Evolutionary conservation across 2,113 vertebrate genomes (phyloP).

Genomic region (Platichthys flesus): DNA sequence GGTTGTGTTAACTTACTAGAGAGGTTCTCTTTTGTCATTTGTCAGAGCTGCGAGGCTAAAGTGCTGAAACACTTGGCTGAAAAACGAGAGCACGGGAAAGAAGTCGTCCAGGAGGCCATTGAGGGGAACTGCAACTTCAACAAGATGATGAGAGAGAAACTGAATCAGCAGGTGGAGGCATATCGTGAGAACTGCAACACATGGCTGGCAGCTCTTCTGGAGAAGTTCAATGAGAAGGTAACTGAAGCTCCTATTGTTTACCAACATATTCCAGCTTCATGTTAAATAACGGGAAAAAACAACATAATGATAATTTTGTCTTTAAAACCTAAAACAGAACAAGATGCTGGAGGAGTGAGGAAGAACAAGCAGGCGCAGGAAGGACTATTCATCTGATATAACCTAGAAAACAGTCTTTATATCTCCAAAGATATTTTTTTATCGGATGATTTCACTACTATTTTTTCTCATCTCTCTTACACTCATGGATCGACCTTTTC

Average conservation of each 20-base stretch:
- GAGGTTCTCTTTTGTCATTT: neutral
- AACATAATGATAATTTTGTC: neutral
- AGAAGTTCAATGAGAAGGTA: slow-evolving; percentile 96
- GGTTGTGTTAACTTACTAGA: neutral
- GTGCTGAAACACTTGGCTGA: slow-evolving; percentile 94
- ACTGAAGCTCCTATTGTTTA: neutral
- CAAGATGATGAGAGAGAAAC: slow-evolving; percentile 94
- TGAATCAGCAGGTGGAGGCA: slow-evolving; percentile 96
- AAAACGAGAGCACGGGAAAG: slow-evolving; percentile 95
- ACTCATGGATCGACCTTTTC: neutral
- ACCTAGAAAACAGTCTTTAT: slow-evolving; percentile 64
- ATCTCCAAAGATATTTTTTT: slow-evolving; percentile 87
- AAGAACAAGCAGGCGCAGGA: slow-evolving; percentile 94
- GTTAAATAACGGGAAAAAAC: neutral
- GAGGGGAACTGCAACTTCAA: slow-evolving; percentile 96
- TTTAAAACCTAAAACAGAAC: slow-evolving; percentile 82
- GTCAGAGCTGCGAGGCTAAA: slow-evolving; percentile 91
- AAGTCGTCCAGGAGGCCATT: slow-evolving; percentile 94
- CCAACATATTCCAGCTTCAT: neutral
- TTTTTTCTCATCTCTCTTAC: slow-evolving; percentile 65
- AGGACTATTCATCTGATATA: slow-evolving; percentile 68
- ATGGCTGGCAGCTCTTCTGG: slow-evolving; percentile 91
- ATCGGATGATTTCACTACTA: slow-evolving; percentile 14
- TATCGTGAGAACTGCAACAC: slow-evolving; percentile 95
- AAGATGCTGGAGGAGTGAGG: slow-evolving; percentile 95